Conservation (phyloP, 1,140 invertebrate species). For the Ruditapes philippinarum region DNA sequence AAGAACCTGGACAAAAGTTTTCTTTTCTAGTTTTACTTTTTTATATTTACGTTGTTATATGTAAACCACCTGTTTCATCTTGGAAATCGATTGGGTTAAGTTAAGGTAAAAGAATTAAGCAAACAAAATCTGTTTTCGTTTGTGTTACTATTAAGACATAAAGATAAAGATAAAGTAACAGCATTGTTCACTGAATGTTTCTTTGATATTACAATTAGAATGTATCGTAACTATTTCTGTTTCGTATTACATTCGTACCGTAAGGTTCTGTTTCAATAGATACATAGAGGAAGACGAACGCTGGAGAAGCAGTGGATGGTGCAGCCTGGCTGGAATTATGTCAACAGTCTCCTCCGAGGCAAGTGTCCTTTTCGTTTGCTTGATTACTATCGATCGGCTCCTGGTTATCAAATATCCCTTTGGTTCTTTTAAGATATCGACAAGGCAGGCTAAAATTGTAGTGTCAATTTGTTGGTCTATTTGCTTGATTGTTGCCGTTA, state of each 20-base stretch:
- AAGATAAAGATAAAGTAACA: background rate
- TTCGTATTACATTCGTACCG: background rate
- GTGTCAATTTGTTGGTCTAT: conserved; percentile 65
- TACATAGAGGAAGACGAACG: conserved; percentile 75
- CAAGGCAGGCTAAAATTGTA: conserved; percentile 32
- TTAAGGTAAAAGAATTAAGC: too few species aligned
- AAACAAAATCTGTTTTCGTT: too few species aligned
- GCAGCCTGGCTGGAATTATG: conserved; percentile 77
- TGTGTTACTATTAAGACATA: background rate
- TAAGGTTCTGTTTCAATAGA: background rate
- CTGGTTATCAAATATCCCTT: conserved; percentile 79
- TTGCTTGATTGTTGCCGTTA: conserved; percentile 44
- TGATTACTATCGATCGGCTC: conserved; percentile 80
- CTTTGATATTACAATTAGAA: background rate
- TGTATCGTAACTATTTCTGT: background rate
- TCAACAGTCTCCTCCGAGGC: conserved; percentile 76
- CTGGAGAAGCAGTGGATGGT: conserved; percentile 75
- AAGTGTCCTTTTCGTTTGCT: conserved; percentile 71
- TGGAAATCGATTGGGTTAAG: too few species aligned
- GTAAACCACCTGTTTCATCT: too few species aligned
- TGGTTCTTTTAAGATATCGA: conserved; percentile 50
- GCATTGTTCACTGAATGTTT: background rate
- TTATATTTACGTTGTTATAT: too few species aligned
- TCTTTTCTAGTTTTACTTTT: too few species aligned
- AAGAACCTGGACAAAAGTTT: too few species aligned